Percentiles rank a stretch among this genome's conserved stretches.
These are phyloP conservation scores for Rynchops niger DNA, from an alignment of 2,113 vertebrate genomes.

Conservation along the genomic window DNA sequence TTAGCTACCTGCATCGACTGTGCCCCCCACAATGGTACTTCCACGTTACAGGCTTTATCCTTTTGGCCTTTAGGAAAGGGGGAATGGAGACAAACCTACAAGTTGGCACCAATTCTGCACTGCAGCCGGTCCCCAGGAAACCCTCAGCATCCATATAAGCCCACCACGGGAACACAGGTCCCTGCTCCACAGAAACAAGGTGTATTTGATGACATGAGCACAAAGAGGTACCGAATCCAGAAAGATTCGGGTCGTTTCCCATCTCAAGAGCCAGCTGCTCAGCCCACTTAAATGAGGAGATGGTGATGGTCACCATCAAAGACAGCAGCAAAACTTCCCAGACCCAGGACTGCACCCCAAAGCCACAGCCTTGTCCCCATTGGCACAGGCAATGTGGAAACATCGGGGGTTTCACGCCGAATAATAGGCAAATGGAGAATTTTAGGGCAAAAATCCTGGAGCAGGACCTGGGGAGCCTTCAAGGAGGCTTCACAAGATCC, in stretches of 20 bases:
- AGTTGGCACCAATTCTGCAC: neutral
- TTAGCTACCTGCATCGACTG: neutral
- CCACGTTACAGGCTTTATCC: neutral
- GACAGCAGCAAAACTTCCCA: neutral
- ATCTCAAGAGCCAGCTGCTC: neutral
- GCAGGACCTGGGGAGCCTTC: neutral
- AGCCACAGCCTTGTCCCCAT: neutral
- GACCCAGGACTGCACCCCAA: neutral
- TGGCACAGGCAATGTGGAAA: neutral
- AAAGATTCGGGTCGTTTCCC: neutral
- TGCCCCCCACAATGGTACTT: neutral
- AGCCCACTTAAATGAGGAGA: neutral
- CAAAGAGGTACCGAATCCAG: neutral
- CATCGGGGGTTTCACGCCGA: rapidly evolving
- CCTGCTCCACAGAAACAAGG: neutral
- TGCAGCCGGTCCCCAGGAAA: neutral
- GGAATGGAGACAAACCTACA: neutral
- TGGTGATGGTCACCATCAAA: neutral
- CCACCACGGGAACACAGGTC: neutral
- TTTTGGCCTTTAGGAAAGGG: neutral
- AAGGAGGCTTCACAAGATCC: neutral
- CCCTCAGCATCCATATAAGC: neutral
- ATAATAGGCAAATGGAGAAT: neutral
- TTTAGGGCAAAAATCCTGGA: neutral
- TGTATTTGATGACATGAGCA: neutral